Percentiles rank a stretch among this genome's conserved stretches.
Conservation (phyloP, 2,113 vertebrate species). For the Cyprinodon variegatus region DNA sequence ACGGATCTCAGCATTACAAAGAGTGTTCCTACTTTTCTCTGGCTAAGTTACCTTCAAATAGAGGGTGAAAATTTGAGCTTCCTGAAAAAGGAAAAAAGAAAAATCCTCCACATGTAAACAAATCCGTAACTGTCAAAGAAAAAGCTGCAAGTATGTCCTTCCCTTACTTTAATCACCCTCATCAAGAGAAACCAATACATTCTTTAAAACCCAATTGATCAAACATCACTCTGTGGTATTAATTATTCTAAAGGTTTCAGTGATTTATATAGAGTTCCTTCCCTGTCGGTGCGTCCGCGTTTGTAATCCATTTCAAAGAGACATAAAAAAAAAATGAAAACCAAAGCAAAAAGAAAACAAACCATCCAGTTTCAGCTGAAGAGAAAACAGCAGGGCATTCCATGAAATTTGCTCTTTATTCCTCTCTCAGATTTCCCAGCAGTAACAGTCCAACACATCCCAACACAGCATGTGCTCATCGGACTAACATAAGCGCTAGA, state of each 20-base stretch:
- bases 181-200: background rate
- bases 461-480: conserved; percentile 26
- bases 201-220: background rate
- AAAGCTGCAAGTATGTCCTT: background rate
- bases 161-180: conserved; percentile 6
- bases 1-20: conserved; percentile 76
- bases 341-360: background rate
- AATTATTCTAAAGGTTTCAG: background rate
- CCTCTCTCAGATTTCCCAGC: conserved; percentile 24
- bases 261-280: background rate
- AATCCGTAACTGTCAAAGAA: conserved; percentile 7
- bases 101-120: conserved; percentile 10
- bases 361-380: conserved; percentile 14
- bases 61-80: conserved; percentile 39
- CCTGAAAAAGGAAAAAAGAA: background rate
- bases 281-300: conserved; percentile 16
- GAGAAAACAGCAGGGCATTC: conserved; percentile 18
- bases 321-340: background rate
- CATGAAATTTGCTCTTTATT: conserved; percentile 20
- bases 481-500: conserved; percentile 33
- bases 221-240: background rate
- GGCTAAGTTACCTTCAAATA: conserved; percentile 63
- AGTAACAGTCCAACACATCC: conserved; percentile 4
- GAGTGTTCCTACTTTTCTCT: conserved; percentile 68
- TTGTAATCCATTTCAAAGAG: conserved; percentile 1